Percentiles rank a stretch among this genome's conserved stretches.
phyloP scores from a whole-genome alignment of 2,888 invertebrate genomes.

The Thelaira solivaga region DNA sequence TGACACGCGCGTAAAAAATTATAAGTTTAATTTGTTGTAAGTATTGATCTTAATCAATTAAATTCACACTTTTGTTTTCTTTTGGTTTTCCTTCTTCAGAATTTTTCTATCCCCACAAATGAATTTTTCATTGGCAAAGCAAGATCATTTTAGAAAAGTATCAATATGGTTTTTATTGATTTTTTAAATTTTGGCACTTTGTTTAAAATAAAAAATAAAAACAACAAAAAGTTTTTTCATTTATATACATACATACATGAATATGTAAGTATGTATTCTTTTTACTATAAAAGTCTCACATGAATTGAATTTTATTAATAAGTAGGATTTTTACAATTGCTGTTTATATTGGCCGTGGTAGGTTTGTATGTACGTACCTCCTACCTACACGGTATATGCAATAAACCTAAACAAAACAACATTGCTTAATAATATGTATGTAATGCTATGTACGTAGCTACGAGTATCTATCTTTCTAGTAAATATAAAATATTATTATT shows the following conservation, averaged over 20 bases:
- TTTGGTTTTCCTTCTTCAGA: not conserved
- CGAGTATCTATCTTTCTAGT: slow-evolving; percentile 35
- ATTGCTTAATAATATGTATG: too few species aligned
- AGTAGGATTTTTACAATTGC: not conserved
- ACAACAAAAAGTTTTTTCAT: too few species aligned
- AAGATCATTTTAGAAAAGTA: slow-evolving; percentile 22
- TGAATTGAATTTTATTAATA: slow-evolving; percentile 5
- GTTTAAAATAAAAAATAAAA: not conserved
- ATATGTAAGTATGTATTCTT: too few species aligned
- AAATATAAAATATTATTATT: slow-evolving; percentile 17
- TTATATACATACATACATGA: too few species aligned
- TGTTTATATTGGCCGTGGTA: too few species aligned
- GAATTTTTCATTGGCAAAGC: not conserved
- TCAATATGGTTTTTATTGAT: slow-evolving; percentile 14
- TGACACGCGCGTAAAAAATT: slow-evolving; percentile 5
- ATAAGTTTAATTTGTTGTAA: not conserved
- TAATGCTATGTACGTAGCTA: too few species aligned
- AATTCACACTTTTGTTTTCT: too few species aligned
- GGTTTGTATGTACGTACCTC: too few species aligned
- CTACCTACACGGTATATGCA: too few species aligned
- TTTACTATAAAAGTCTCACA: not conserved
- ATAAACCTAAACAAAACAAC: too few species aligned
- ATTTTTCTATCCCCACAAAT: not conserved
- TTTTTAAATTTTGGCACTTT: slow-evolving; percentile 34
- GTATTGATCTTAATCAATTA: not conserved